Conservation (phyloP, 2,797 vertebrate species). For the Catostomus latipinnis region DNA sequence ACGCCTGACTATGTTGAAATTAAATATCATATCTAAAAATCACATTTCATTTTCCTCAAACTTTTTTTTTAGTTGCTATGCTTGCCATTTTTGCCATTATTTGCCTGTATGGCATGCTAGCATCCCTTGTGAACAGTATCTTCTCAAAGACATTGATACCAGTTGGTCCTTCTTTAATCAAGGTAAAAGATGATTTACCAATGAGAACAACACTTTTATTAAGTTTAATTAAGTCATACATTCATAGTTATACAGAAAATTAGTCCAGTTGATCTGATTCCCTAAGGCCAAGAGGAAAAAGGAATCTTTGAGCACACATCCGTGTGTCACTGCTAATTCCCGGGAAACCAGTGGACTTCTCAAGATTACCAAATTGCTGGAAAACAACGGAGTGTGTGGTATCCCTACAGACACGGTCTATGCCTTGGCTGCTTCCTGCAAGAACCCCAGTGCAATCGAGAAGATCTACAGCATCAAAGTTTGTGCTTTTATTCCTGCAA, state of each 20-base stretch:
- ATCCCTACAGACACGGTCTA: slow-evolving; percentile 91
- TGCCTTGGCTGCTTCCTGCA: slow-evolving; percentile 88
- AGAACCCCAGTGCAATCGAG: slow-evolving; percentile 85
- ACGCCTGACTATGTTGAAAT: too few species aligned
- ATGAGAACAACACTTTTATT: not conserved
- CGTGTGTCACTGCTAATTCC: slow-evolving; percentile 77
- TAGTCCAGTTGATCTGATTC: not conserved
- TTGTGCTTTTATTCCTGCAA: slow-evolving; percentile 9
- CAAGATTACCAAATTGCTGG: slow-evolving; percentile 78
- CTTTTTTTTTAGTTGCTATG: slow-evolving; percentile 75
- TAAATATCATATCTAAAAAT: not conserved
- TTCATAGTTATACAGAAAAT: not conserved
- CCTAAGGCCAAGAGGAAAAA: slow-evolving; percentile 64
- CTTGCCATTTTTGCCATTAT: slow-evolving; percentile 77
- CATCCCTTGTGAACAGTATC: slow-evolving; percentile 81
- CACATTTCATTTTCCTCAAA: not conserved
- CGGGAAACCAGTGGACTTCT: slow-evolving; percentile 80
- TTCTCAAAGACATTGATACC: slow-evolving; percentile 80
- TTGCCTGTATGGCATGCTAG: slow-evolving; percentile 83
- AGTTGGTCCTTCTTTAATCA: slow-evolving; percentile 80
- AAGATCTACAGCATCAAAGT: slow-evolving; percentile 84
- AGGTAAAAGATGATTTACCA: slow-evolving; percentile 67
- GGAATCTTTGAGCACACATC: slow-evolving; percentile 54
- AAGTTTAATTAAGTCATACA: not conserved
- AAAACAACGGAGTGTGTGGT: slow-evolving; percentile 82